Evolutionary conservation across 2,113 vertebrate species (phyloP).

Genomic region (Bufo gargarizans): DNA sequence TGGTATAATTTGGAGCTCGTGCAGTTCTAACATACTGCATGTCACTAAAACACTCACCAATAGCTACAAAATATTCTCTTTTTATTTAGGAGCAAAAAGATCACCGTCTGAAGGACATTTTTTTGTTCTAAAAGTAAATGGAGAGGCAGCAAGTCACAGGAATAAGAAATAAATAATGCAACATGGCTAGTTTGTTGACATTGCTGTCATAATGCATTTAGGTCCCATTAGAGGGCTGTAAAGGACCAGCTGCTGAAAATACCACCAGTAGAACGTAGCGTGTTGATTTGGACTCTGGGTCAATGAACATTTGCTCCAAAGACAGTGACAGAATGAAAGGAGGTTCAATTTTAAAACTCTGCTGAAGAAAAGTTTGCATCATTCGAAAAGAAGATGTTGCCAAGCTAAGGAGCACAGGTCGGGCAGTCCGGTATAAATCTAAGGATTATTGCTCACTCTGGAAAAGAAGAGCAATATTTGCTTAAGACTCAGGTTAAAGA

Average conservation of each 20-base stretch:
- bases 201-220: not conserved
- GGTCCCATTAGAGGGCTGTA: not conserved
- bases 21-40: not conserved
- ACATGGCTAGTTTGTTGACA: not conserved
- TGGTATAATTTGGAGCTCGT: not conserved
- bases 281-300: not conserved
- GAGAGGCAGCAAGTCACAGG: not conserved
- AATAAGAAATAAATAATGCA: not conserved
- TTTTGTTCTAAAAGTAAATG: conserved; percentile 7
- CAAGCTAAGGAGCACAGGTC: conserved; percentile 16
- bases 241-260: not conserved
- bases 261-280: not conserved
- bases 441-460: conserved; percentile 14
- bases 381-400: conserved; percentile 20
- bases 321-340: not conserved
- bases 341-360: not conserved
- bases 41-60: not conserved
- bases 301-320: not conserved
- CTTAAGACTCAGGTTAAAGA: conserved; percentile 44
- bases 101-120: not conserved
- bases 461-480: conserved; percentile 43
- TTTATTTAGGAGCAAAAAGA: not conserved
- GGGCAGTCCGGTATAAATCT: conserved; percentile 26
- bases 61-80: not conserved
- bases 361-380: conserved; percentile 23